Evolutionary conservation across 2,113 vertebrate genomes (phyloP).

Genomic region (Daphoenositta chrysoptera): DNA sequence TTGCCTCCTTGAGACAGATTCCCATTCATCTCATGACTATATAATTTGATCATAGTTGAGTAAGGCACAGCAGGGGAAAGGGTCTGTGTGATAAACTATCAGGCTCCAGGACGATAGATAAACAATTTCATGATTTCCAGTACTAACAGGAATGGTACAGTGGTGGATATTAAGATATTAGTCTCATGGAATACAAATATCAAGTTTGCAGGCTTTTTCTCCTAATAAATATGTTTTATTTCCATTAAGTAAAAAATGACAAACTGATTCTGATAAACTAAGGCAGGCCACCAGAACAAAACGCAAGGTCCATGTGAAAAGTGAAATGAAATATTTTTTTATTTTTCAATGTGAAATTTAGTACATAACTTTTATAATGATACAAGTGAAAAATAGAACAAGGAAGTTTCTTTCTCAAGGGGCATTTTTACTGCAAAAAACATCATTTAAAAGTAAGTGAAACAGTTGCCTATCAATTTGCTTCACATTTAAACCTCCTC

Average conservation of each 20-base stretch:
- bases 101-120: slow-evolving; percentile 73
- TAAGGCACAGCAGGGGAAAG: slow-evolving; percentile 84
- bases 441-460: not conserved
- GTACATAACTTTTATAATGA: not conserved
- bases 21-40: slow-evolving; percentile 89
- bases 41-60: slow-evolving; percentile 92
- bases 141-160: slow-evolving; percentile 29
- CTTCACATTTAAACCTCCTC: not conserved
- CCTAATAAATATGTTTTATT: not conserved
- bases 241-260: slow-evolving; percentile 35
- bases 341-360: not conserved
- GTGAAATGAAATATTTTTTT: not conserved
- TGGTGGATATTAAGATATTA: slow-evolving; percentile 52
- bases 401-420: not conserved
- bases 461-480: not conserved
- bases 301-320: not conserved
- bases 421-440: not conserved
- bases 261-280: slow-evolving; percentile 15
- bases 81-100: slow-evolving; percentile 79
- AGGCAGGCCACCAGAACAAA: not conserved
- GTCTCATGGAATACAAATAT: not conserved
- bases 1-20: slow-evolving; percentile 83
- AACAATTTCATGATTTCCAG: slow-evolving; percentile 66
- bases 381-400: not conserved
- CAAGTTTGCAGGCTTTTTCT: not conserved